These are phyloP conservation scores for Scaptodrosophila lebanonensis DNA, from an alignment of 1,140 invertebrate genomes.

Conservation along the genomic window DNA sequence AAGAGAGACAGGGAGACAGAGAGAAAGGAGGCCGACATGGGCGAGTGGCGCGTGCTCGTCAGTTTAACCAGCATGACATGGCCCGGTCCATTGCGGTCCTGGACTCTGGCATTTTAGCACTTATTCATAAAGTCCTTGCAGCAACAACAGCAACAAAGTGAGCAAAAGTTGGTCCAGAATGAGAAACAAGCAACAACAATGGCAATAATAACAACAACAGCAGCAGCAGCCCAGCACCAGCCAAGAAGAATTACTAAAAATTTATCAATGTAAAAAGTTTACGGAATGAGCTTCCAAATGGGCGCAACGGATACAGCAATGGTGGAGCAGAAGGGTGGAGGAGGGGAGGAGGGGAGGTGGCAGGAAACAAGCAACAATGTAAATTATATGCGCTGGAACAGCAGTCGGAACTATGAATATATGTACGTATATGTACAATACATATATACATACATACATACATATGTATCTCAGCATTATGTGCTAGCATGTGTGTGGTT, in stretches of 20 bases:
- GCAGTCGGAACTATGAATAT: slow-evolving; percentile 47
- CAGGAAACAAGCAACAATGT: slow-evolving; percentile 70
- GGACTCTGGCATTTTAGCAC: slow-evolving; percentile 76
- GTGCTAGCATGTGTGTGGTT: too few relatives aligned
- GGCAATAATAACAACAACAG: background rate
- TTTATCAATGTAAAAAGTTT: slow-evolving; percentile 73
- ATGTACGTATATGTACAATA: background rate
- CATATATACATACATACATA: slow-evolving; percentile 1
- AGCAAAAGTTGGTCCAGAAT: slow-evolving; percentile 45
- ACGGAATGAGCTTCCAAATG: slow-evolving; percentile 14
- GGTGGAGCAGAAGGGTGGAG: background rate
- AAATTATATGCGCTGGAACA: slow-evolving; percentile 75
- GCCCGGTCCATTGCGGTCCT: slow-evolving; percentile 76
- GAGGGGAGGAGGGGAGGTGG: slow-evolving; percentile 1
- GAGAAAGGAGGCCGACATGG: background rate
- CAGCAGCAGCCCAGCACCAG: too few relatives aligned
- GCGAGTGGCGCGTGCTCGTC: slow-evolving; percentile 52
- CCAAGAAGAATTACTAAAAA: slow-evolving; percentile 71
- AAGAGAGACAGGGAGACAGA: background rate
- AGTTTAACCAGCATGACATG: slow-evolving; percentile 77
- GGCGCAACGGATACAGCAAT: slow-evolving; percentile 2
- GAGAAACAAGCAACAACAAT: slow-evolving; percentile 39
- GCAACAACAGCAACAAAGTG: slow-evolving; percentile 21
- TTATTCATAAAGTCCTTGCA: slow-evolving; percentile 75
- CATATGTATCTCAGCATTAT: too few relatives aligned